A percentile compares a stretch with the other conserved stretches of the same genome.
Evolutionary conservation across 2,888 invertebrate species (phyloP).

Genomic region (Exephanes ischioxanthus): DNA sequence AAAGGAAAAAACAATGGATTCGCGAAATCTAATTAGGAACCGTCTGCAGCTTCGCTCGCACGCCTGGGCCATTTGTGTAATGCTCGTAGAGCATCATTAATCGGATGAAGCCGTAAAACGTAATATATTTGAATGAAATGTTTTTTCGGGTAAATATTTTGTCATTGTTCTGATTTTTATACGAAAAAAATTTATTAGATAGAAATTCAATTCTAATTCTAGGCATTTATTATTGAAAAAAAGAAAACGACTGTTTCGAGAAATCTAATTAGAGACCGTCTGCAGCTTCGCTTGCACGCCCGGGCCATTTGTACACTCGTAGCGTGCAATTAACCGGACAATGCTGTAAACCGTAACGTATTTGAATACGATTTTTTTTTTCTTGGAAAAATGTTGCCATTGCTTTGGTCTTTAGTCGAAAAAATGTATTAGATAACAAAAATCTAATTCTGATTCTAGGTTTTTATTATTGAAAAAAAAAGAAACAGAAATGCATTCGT

Average conservation of each 20-base stretch:
- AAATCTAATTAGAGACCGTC: too few relatives aligned
- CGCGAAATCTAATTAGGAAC: slow-evolving; percentile 17
- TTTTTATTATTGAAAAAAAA: too few relatives aligned
- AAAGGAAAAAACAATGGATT: slow-evolving; percentile 11
- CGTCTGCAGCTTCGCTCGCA: not conserved
- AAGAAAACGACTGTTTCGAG: too few relatives aligned
- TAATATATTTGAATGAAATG: not conserved
- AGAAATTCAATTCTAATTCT: too few relatives aligned
- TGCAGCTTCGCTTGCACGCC: not conserved
- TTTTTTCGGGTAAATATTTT: not conserved
- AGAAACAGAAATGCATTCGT: too few relatives aligned
- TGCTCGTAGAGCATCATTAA: not conserved
- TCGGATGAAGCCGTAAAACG: not conserved
- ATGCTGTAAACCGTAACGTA: not conserved
- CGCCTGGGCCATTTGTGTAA: not conserved
- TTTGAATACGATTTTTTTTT: not conserved
- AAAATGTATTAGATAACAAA: not conserved
- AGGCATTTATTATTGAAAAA: too few relatives aligned
- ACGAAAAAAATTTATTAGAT: not conserved
- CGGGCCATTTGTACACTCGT: not conserved
- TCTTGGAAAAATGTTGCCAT: not conserved
- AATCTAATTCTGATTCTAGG: too few relatives aligned
- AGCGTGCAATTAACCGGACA: not conserved
- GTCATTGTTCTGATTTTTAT: not conserved
- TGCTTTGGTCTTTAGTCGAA: too few relatives aligned